Evolutionary conservation across 2,113 vertebrate species (phyloP).

Genomic region (Alectura lathami): DNA sequence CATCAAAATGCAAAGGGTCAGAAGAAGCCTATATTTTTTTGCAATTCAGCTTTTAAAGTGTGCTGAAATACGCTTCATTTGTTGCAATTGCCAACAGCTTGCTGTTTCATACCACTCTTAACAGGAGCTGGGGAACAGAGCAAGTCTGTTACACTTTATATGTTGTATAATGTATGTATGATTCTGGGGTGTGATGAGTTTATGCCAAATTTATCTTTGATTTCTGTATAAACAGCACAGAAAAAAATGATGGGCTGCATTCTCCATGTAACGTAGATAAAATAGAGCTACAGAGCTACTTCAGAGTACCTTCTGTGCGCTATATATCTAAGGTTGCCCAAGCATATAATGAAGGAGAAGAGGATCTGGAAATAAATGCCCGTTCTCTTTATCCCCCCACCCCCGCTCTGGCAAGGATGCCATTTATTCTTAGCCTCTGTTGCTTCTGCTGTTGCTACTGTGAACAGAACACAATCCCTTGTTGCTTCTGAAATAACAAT

Average conservation of each 20-base stretch:
- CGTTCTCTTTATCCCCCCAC: not conserved
- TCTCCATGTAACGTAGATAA: conserved; percentile 53
- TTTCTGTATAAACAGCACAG: conserved; percentile 58
- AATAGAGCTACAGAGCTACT: conserved; percentile 51
- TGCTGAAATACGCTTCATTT: conserved; percentile 68
- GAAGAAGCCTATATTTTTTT: conserved; percentile 69
- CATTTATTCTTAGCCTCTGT: conserved; percentile 37
- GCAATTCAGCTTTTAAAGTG: conserved; percentile 74
- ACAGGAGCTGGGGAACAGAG: conserved; percentile 46
- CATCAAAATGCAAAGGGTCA: conserved; percentile 77
- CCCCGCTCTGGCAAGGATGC: not conserved
- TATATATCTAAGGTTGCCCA: conserved; percentile 36
- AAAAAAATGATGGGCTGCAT: conserved; percentile 47
- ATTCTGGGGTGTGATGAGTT: conserved; percentile 62
- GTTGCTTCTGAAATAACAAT: conserved; percentile 13
- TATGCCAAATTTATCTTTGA: conserved; percentile 59
- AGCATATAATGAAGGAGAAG: conserved; percentile 45
- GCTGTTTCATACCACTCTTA: conserved; percentile 48
- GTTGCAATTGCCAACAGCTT: conserved; percentile 66
- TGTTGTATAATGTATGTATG: conserved; percentile 63
- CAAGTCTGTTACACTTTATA: conserved; percentile 50
- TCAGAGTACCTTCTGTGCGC: conserved; percentile 52
- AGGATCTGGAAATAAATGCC: conserved; percentile 56
- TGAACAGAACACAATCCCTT: not conserved
- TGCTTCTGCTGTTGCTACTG: conserved; percentile 2